Evolutionary conservation across 2,113 vertebrate genomes (phyloP).

Genomic region (Pavo muticus): DNA sequence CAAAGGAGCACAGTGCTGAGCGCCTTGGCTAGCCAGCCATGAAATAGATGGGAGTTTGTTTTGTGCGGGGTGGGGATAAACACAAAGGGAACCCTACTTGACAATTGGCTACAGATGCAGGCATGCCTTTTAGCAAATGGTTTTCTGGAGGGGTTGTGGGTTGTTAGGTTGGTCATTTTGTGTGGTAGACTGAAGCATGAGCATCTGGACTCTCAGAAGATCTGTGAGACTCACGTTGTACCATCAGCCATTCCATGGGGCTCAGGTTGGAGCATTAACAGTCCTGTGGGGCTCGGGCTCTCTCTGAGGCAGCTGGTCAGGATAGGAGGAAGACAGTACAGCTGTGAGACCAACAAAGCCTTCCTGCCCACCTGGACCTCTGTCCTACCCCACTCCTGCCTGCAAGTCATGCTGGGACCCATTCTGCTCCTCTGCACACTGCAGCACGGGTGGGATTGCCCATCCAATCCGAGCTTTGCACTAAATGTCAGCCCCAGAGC

Average conservation of each 20-base stretch:
- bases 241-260: too few relatives aligned
- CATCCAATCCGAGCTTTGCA: background rate
- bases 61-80: background rate
- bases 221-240: too few relatives aligned
- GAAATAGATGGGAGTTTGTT: background rate
- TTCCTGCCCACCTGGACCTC: background rate
- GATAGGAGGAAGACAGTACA: accelerated
- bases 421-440: background rate
- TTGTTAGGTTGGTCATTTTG: background rate
- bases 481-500: background rate
- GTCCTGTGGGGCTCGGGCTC: background rate
- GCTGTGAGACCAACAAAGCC: background rate
- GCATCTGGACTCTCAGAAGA: background rate
- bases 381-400: background rate
- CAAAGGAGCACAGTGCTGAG: background rate
- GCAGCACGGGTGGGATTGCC: background rate
- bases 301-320: background rate
- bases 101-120: background rate
- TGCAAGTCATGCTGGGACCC: background rate
- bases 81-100: background rate
- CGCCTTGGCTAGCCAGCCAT: background rate
- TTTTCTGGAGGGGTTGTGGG: background rate
- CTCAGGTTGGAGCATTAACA: too few relatives aligned
- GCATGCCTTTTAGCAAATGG: background rate
- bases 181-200: background rate